Evolutionary conservation across 2,888 invertebrate genomes (phyloP), one percentile per base, ranked within the genome.

Genomic region (Himalopsyche tibetana): DNA sequence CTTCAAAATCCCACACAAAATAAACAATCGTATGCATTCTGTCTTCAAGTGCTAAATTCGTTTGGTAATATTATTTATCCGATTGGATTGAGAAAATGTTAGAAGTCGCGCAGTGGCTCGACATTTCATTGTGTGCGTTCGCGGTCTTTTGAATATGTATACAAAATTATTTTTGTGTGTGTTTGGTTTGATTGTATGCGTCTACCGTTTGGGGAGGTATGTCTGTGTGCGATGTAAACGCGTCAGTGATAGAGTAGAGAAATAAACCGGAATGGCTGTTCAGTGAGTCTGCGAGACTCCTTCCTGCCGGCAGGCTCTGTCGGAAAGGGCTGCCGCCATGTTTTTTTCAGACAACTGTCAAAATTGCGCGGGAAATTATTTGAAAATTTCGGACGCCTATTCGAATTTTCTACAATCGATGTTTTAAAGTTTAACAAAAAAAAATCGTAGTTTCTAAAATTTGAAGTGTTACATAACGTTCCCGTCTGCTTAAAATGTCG

Each of bases 211-310:
- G 82, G 55, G 45, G 42, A 45, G 82, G 42, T 45, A 45, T 55
- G 82, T 55, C 55, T 38, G 55, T 55, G 55, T 40, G 55, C 51
- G 55, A 63, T 63, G 63, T 63, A 63, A 63, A 63, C 63, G 63
- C 63, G 63, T 63, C 63, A 28, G 63, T 80, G 38, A 84, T 80
- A 55, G 38, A 63, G 63, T 19, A 63, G 63, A 63, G 63, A 63
- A 63, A 63, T 28, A 63, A 63, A 63, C 63, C 83, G 56, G 69
- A 63, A 63, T 85, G 84, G 74, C 80, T 56, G 85, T 74, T 85
- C 88, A 87, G 88, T 87, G 82, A 87, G 88, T 82, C 85, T 85
- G 88, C 84, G 85, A 85, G 84, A 40, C 84, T 85, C 85, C 82
- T 84, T 80, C 45, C 82, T 55, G 84, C 56, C 85, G 80, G 84